Percentiles rank a stretch among this genome's conserved stretches.
phyloP scores from a whole-genome alignment of 1,140 invertebrate species.

The Drosophila littoralis region DNA sequence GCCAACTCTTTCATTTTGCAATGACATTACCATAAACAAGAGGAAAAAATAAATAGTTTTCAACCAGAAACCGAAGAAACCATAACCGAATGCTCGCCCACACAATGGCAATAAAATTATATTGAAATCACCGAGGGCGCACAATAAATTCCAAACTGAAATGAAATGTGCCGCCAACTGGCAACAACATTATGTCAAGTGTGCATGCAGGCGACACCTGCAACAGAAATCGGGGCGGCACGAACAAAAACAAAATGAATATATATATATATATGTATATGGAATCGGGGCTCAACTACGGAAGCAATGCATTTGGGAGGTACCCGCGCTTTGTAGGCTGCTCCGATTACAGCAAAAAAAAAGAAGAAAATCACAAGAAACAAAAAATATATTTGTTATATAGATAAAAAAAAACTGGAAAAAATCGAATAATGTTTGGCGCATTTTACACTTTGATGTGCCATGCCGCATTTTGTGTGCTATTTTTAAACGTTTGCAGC shows the following conservation, averaged over 20 bases:
- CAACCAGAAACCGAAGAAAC: constrained; percentile 13
- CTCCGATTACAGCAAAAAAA: constrained; percentile 48
- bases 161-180: constrained; percentile 55
- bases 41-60: constrained; percentile 5
- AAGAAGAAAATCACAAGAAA: neutral
- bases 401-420: neutral
- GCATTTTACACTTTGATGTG: constrained; percentile 47
- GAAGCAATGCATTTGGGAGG: constrained; percentile 54
- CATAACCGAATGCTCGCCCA: constrained; percentile 40
- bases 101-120: constrained; percentile 50
- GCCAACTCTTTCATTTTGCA: constrained; percentile 42
- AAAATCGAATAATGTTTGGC: constrained; percentile 22
- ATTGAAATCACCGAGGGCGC: constrained; percentile 50
- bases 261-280: constrained; percentile 1
- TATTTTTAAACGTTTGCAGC: constrained; percentile 61
- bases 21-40: constrained; percentile 36
- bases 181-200: constrained; percentile 57
- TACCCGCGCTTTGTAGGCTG: constrained; percentile 43
- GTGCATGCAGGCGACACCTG: constrained; percentile 47
- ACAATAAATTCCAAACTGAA: constrained; percentile 53
- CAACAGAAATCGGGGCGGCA: constrained; percentile 22
- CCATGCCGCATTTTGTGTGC: constrained; percentile 39
- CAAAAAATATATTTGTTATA: neutral
- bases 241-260: neutral
- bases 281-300: constrained; percentile 29